Evolutionary conservation across 2,113 vertebrate species (phyloP).

Genomic region (Phainopepla nitens): DNA sequence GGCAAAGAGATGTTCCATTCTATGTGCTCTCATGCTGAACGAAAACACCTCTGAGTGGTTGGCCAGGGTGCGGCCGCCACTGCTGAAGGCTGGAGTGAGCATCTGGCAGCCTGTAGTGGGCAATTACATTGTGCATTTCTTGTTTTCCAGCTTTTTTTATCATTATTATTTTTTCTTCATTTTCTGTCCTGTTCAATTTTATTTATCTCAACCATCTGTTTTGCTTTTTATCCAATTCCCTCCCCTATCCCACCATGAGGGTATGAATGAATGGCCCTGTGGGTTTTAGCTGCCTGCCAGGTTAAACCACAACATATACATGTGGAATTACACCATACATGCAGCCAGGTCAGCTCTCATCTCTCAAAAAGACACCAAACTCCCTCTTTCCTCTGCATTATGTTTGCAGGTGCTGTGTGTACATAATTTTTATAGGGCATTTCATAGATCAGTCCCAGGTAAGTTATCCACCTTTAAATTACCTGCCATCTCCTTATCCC

Average conservation of each 20-base stretch:
- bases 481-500: accelerated
- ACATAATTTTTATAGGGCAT: not conserved
- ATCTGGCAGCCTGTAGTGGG: too few relatives aligned
- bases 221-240: not conserved
- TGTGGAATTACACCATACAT: not conserved
- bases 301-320: not conserved
- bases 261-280: not conserved
- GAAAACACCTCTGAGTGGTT: not conserved
- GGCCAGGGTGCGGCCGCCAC: too few relatives aligned
- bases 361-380: not conserved
- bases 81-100: not conserved
- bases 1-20: not conserved
- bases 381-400: accelerated
- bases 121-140: not conserved
- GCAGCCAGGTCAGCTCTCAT: not conserved
- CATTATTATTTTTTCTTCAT: not conserved
- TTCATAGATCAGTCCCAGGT: not conserved
- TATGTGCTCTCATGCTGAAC: not conserved
- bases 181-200: not conserved
- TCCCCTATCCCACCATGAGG: too few relatives aligned
- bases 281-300: not conserved
- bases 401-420: not conserved
- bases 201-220: not conserved
- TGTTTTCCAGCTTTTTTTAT: not conserved
- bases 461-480: not conserved